phyloP scores from a whole-genome alignment of 2,888 invertebrate genomes.

The Pharmacophagus antenor region DNA sequence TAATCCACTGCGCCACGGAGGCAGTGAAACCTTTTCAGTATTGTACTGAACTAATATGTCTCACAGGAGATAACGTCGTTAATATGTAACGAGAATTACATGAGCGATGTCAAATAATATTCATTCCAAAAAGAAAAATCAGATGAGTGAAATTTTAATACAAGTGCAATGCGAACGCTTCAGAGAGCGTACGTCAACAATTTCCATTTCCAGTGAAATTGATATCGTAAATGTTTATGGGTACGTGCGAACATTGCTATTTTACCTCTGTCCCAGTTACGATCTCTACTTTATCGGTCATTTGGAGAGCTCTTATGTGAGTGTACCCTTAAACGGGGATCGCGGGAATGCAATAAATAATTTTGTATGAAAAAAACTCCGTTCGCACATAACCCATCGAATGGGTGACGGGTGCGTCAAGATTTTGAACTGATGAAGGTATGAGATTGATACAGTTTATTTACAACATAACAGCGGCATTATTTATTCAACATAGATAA shows the following conservation, averaged over 20 bases:
- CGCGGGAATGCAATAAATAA: not conserved
- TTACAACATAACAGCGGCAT: not conserved
- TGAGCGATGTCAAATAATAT: not conserved
- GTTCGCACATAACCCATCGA: not conserved
- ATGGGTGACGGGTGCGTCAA: too few relatives aligned
- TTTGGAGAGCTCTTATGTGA: conserved; percentile 2
- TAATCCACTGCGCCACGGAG: too few relatives aligned
- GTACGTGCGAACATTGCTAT: conserved; percentile 3
- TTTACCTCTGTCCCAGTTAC: conserved; percentile 11
- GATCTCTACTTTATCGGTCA: conserved; percentile 9
- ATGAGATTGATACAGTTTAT: not conserved
- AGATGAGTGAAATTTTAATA: not conserved
- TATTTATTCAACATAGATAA: too few relatives aligned
- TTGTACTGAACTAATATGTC: too few relatives aligned
- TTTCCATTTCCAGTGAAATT: not conserved
- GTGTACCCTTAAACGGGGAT: not conserved
- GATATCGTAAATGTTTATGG: conserved; percentile 7
- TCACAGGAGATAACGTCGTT: too few relatives aligned
- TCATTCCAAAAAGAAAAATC: too few relatives aligned
- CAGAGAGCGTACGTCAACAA: not conserved
- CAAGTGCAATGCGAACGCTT: not conserved
- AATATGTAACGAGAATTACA: not conserved
- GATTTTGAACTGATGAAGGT: too few relatives aligned
- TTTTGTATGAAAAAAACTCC: conserved; percentile 4
- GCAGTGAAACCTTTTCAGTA: too few relatives aligned